Evolutionary conservation across 92 coral and sea anemone genomes (phyloP), one percentile per base, ranked within the genome.

Genomic region (Umimayanthus kanabou): DNA sequence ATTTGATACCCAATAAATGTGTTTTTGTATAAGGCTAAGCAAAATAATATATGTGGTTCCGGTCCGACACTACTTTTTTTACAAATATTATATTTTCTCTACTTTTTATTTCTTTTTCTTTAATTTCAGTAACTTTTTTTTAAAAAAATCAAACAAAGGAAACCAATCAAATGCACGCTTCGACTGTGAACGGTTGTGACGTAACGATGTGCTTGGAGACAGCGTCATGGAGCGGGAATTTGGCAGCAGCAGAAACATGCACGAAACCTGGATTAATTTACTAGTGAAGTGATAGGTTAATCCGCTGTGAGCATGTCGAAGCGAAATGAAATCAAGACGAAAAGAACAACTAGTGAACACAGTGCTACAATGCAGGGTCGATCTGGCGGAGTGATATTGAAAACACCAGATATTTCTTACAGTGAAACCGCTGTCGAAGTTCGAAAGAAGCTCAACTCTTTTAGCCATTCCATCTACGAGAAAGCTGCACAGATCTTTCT

Each of bases 401-500:
- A 85, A 37, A 79, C 87, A 30, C 90, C 94, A 23, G 88, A 89
- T 40, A 93, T 81, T 45, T 43, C 87, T 70, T 85, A 88, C 53
- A 94, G 96, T 79, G 98, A 94, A 47, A 87, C 91, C 8, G 77
- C 80, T 76, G 94, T 91, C 40, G 49, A 57, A 55, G 57, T 89
- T 40, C 76, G 93, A 88, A 91, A 88, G 87, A 93, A 91, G 80
- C 84, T 90, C 29, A 90, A 93, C 58, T 65, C 94, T 3, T 96
- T 93, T 66, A 91, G 93, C 74, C 98, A 96, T 76, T 82, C 91
- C 22, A 95, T 93, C 77, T 96, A 96, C 88, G 99, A 96, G 55
- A 95, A 93, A 66, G 98, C 99, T 58, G 95, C 97, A 22, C 93
- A 90, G 76, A 89, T 97, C 42, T 97, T 92, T 79, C 96, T 90